These are phyloP conservation scores for Spea bombifrons DNA, from an alignment of 2,113 vertebrate genomes.

Conservation along the genomic window DNA sequence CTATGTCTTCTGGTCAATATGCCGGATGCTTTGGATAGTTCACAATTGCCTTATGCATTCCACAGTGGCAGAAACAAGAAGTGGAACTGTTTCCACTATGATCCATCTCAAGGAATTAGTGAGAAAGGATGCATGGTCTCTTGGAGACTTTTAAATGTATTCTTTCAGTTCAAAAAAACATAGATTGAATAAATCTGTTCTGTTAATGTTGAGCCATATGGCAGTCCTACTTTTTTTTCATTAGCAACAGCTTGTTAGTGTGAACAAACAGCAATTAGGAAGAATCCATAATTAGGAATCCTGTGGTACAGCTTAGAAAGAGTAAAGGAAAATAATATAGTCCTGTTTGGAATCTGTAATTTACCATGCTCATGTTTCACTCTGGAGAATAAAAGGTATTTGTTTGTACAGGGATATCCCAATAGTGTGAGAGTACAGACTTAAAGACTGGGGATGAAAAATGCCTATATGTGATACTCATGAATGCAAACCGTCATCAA, in stretches of 20 bases:
- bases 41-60: not conserved
- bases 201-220: slow-evolving; percentile 26
- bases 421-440: slow-evolving; percentile 9
- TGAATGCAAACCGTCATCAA: not conserved
- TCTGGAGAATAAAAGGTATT: slow-evolving; percentile 24
- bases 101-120: slow-evolving; percentile 21
- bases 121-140: slow-evolving; percentile 8
- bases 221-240: slow-evolving; percentile 3
- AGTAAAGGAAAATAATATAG: slow-evolving; percentile 12
- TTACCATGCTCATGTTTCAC: slow-evolving; percentile 16
- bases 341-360: slow-evolving; percentile 31
- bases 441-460: not conserved
- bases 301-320: not conserved
- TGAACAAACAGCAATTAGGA: slow-evolving; percentile 24
- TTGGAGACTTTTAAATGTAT: slow-evolving; percentile 26
- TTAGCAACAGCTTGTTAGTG: slow-evolving; percentile 21
- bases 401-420: slow-evolving; percentile 2
- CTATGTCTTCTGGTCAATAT: too few relatives aligned
- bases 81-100: slow-evolving; percentile 10
- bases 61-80: slow-evolving; percentile 24
- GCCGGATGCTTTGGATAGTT: not conserved
- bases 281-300: slow-evolving; percentile 16
- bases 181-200: slow-evolving; percentile 29
- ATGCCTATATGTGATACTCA: not conserved
- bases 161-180: slow-evolving; percentile 21